Conservation (phyloP, 2,797 vertebrate species). For the Propithecus perrieri region DNA sequence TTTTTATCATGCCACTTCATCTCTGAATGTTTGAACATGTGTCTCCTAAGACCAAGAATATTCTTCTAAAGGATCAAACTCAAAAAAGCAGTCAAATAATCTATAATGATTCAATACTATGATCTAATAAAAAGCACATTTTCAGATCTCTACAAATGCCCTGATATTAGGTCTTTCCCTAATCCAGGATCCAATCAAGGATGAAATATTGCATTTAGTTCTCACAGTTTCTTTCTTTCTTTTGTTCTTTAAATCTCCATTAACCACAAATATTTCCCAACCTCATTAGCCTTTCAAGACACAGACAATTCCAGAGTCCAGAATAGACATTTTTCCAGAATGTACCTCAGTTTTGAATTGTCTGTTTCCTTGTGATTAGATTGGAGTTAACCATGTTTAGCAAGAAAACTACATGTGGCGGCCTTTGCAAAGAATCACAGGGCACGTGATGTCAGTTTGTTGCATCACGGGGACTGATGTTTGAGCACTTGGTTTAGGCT, state of each 20-base stretch:
- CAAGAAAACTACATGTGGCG: neutral
- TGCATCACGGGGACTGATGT: neutral
- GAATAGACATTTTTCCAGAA: neutral
- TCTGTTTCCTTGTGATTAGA: neutral
- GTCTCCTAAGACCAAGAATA: neutral
- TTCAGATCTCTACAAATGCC: neutral
- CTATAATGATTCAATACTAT: neutral
- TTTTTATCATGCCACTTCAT: neutral
- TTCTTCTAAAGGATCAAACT: neutral
- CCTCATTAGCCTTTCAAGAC: neutral
- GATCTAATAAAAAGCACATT: neutral
- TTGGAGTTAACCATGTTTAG: neutral
- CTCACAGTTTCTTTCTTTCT: neutral
- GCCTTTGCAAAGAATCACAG: neutral
- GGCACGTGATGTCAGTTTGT: fast-evolving
- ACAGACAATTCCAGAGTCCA: neutral
- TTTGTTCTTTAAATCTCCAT: neutral
- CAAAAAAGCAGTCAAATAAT: neutral
- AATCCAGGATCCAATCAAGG: too few relatives aligned
- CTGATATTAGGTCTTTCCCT: fast-evolving
- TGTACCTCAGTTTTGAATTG: neutral
- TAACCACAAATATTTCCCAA: neutral
- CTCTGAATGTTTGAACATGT: neutral
- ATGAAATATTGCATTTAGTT: neutral
- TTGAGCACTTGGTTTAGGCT: neutral